Base-by-base conservation (phyloP, 1,140 invertebrate species). In the Drosophila lacertosa region DNA sequence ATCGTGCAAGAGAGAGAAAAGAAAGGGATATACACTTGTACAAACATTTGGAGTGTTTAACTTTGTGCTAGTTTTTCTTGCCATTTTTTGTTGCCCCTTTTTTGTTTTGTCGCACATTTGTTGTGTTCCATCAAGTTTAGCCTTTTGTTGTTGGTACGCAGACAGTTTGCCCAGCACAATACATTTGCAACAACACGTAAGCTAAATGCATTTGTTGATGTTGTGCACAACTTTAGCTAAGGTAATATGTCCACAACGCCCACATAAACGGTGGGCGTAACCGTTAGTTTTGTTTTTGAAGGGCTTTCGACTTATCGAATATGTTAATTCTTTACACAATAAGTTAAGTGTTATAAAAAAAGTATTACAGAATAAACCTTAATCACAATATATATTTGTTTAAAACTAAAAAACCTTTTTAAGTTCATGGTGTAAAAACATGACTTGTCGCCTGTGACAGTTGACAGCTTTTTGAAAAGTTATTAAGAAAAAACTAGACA, bases 181-280 rank as follows among this genome's bases (percentile, higher is more conserved):
- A 66, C 55, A 67, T 73, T 75, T 74, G 71, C 60, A 53, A 35
- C 37, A 39, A 47, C 54, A 68, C 40, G 53, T 65, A 20, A 20
- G 33, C n/a, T 20, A 58, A 29, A 33, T 45, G 48, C 70, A 51
- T 74, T 74, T 79, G 76, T 77, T 77, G 57, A 58, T 62, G 35
- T 80, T 81, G 29, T 55, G 35, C 13, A 18, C 22, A 82, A 82
- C 71, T 77, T 82, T 78, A 51, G 40, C 53, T 44, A 44, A 79
- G 76, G 82, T 80, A 73, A 81, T 86, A 80, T 77, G 64, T 68
- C n/a, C n/a, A n/a, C 60, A 81, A 69, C 72, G 72, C 50, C 67
- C 45, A 39, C 42, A 44, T 51, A 58, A 37, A 35, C 16, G 4
- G 18, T 35, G 53, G 50, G 53, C 40, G 47, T 55, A 42, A n/a